Evolutionary conservation across 2,113 vertebrate genomes (phyloP), one percentile per base, ranked within the genome.

Genomic region (Pipra filicauda): DNA sequence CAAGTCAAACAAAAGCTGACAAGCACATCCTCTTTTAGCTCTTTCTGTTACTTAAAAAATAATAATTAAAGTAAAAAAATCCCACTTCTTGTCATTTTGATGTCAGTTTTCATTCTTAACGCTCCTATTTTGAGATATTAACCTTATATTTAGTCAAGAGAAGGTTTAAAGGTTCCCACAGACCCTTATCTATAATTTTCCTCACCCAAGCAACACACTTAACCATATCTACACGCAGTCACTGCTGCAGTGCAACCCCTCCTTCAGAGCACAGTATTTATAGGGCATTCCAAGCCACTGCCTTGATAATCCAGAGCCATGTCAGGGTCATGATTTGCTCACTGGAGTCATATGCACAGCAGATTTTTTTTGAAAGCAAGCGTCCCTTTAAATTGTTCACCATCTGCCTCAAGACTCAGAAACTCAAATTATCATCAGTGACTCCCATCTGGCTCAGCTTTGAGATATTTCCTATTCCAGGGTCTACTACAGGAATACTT

Each of bases 381-480:
- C 4, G 0, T 21, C 89, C 86, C 43, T 93, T 43, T 6, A 51
- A 70, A 58, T 18, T 12, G 5, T 22, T 83, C 90, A 48, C 91
- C 91, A 89, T 91, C 95, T 94, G 89, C 55, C 33, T 91, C 67
- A 31, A 67, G 81, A 70, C 67, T 79, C 72, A 41, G 12, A 71
- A 83, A 55, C 64, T 65, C 94, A 12, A 88, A 46, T 35, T 54
- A 43, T 91, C 93, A 92, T 49, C 93, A 89, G 11, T 79, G 3
- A 43, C 91, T 85, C 86, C 93, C 95, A 96, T 94, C 86, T 93
- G 95, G 92, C 76, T 55, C 73, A 24, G 65, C 20, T 4, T 14
- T 1, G 75, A 82, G 82, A 91, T n/a, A 87, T 72, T 96, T 94
- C 92, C 86, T 88, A 70, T 35, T 41, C 3, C 59, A 44, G 85